A percentile compares a stretch with the other conserved stretches of the same genome.
Evolutionary conservation across 2,113 vertebrate species (phyloP).

Genomic region (Cynocephalus volans): DNA sequence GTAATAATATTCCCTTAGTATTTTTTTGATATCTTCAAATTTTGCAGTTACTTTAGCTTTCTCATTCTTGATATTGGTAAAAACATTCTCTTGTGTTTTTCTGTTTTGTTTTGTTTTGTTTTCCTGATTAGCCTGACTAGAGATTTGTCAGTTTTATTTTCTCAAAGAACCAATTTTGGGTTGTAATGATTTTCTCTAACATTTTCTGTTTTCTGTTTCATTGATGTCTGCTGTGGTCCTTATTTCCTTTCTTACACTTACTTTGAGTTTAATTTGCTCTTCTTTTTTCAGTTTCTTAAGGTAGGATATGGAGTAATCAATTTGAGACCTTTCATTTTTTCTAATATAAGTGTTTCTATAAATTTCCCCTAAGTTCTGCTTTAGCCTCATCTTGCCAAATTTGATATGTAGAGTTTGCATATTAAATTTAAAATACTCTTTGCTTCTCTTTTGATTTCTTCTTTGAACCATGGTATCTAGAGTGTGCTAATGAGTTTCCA

Average conservation of each 20-base stretch:
- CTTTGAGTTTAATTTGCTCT: neutral
- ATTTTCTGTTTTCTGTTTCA: neutral
- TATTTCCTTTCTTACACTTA: neutral
- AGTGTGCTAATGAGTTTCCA: neutral
- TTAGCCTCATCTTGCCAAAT: neutral
- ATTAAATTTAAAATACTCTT: neutral
- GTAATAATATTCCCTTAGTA: neutral
- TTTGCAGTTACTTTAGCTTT: neutral
- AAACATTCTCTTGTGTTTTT: too few species aligned
- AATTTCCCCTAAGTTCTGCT: neutral
- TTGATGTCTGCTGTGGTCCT: neutral
- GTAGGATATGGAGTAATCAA: neutral
- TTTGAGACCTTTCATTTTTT: neutral
- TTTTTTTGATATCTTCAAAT: slow-evolving; percentile 11
- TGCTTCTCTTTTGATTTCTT: neutral
- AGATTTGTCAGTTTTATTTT: slow-evolving; percentile 35
- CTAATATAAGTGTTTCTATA: neutral
- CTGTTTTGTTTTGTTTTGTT: neutral
- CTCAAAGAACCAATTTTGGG: neutral
- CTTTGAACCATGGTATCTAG: neutral
- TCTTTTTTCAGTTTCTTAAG: neutral
- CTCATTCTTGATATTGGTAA: neutral
- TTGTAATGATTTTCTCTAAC: neutral
- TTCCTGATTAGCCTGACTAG: neutral
- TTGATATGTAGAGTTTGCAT: neutral